Percentiles rank a stretch among this genome's conserved stretches.
These are phyloP conservation scores for Phoronis australis DNA, from an alignment of 2,888 invertebrate species.

Conservation along the genomic window DNA sequence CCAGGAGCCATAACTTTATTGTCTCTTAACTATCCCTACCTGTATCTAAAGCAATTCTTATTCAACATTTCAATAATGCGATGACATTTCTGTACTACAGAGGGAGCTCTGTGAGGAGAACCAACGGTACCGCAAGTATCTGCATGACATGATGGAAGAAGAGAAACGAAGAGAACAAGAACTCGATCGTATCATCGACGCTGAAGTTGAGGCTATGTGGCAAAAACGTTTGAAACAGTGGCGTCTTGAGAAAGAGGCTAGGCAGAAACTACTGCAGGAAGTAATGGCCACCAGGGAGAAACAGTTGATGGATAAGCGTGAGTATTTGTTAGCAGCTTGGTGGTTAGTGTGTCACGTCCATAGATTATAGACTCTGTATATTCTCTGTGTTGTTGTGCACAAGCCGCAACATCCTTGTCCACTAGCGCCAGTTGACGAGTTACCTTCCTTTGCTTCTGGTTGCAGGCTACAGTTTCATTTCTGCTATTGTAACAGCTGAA, in stretches of 20 bases:
- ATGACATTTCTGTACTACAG: conserved; percentile 20
- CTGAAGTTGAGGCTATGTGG: conserved; percentile 49
- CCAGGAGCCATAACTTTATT: too few species aligned
- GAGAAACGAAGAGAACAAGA: conserved; percentile 41
- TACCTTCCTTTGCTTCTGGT: too few species aligned
- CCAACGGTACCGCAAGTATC: conserved; percentile 42
- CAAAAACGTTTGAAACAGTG: conserved; percentile 47
- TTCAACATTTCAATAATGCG: neutral
- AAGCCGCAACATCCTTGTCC: too few species aligned
- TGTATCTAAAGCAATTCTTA: too few species aligned
- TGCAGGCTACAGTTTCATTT: too few species aligned
- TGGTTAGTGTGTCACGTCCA: neutral
- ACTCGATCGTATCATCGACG: conserved; percentile 41
- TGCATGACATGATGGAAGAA: conserved; percentile 38
- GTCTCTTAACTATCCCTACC: too few species aligned
- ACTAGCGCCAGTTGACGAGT: too few species aligned
- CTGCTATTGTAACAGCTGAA: too few species aligned
- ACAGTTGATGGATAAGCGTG: conserved; percentile 47
- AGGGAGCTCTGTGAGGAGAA: conserved; percentile 47
- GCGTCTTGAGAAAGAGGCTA: conserved; percentile 40
- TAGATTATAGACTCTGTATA: neutral
- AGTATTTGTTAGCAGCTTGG: conserved; percentile 13
- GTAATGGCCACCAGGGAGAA: conserved; percentile 37
- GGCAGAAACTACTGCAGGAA: conserved; percentile 43
- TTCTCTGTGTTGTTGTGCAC: neutral